Conservation (phyloP, 2,888 invertebrate species). For the Mythimna impura region DNA sequence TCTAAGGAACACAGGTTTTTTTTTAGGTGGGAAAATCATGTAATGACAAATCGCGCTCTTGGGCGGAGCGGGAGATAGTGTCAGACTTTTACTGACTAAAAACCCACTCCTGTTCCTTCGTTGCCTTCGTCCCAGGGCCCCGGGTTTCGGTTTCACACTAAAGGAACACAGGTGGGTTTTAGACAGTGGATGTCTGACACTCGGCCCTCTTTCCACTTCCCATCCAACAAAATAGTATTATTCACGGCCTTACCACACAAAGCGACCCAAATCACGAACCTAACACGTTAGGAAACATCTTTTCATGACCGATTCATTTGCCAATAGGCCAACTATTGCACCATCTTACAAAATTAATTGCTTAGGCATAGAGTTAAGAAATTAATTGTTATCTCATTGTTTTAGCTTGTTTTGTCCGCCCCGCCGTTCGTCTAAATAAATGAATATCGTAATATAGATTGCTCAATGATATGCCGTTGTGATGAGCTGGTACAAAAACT, state of each 20-base stretch:
- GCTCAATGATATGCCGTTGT: conserved; percentile 28
- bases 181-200: too few species aligned
- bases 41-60: too few species aligned
- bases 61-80: too few species aligned
- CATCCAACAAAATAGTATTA: too few species aligned
- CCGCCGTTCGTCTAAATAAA: conserved; percentile 27
- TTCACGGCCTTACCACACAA: background rate
- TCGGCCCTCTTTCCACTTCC: too few species aligned
- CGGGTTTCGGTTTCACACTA: too few species aligned
- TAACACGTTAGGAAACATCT: conserved; percentile 21
- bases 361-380: conserved; percentile 36
- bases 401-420: conserved; percentile 35
- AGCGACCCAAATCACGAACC: background rate
- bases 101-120: too few species aligned
- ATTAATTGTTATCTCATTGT: conserved; percentile 53
- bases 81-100: too few species aligned
- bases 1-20: too few species aligned
- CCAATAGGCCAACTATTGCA: conserved; percentile 26
- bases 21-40: too few species aligned
- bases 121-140: too few species aligned
- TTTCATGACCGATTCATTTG: background rate
- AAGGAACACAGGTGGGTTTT: too few species aligned
- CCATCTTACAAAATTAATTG: conserved; percentile 44
- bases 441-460: conserved; percentile 30
- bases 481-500: conserved; percentile 44